Base-by-base conservation (phyloP, 2,113 vertebrate species). In the Myrmophylax atrothorax region DNA sequence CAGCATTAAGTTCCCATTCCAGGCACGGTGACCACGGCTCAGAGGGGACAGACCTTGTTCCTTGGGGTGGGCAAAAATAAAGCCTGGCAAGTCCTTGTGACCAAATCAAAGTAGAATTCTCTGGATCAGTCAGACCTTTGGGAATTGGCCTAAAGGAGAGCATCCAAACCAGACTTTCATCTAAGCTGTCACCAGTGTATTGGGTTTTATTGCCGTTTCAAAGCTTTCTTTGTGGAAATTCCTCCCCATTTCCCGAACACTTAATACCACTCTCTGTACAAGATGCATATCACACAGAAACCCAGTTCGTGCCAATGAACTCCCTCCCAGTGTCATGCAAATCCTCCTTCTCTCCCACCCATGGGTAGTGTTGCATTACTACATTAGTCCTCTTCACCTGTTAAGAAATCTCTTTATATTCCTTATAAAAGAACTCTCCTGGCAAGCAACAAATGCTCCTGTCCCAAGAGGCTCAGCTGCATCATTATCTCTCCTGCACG, bases 401-500 rank as follows among this genome's bases (percentile, higher is more conserved):
- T 52, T 66, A n/a, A 59, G 64, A 93, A 91, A 89, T 69, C 44
- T 35, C 16, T 49, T 81, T 25, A 9, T 42, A 25, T n/a, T 84
- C n/a, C 37, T 62, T 13, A 26, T 8, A 31, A 81, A 87, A 56
- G 5, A 69, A 40, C 33, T 35, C 23, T 3, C 46, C 24, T 17
- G 73, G 47, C 68, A 93, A 66, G 49, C 12, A 68, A 81, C 13
- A 84, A 44, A 86, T 33, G 23, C 52, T 33, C 29, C 68, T 3
- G 0, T 22, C 82, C 33, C n/a, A 1, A 53, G 75, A 0, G 0
- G 31, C 70, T 52, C 7, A 23, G 63, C 53, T 64, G 76, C 33
- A 25, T 37, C 53, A 15, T 44, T n/a, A 24, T 6, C 46, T 29
- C 2, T 20, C 20, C 40, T 12, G 7, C 15, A 23, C 4, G 12